phyloP scores from a whole-genome alignment of 2,797 vertebrate species.

The Chiloscyllium punctatum region DNA sequence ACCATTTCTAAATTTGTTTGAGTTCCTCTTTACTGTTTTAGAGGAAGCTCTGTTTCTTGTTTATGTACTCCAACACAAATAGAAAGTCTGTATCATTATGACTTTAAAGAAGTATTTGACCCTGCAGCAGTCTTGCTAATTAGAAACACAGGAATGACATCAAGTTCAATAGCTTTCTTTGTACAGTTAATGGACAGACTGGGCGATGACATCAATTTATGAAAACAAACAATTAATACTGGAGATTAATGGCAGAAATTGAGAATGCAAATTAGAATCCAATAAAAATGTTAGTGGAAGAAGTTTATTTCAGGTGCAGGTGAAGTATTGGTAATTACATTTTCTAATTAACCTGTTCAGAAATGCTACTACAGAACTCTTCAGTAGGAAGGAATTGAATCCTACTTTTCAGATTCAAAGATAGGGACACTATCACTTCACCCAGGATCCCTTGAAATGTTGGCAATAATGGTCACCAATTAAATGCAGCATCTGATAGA shows the following conservation, averaged over 20 bases:
- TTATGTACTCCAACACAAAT: not conserved
- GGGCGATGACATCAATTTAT: not conserved
- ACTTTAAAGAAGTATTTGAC: not conserved
- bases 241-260: not conserved
- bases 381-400: too few species aligned
- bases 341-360: too few species aligned
- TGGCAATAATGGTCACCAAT: not conserved
- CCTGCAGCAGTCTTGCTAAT: not conserved
- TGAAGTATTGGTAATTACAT: too few species aligned
- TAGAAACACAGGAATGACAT: not conserved
- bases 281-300: not conserved
- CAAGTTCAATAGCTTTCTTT: not conserved
- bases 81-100: not conserved
- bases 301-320: not conserved
- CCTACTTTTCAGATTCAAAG: too few species aligned
- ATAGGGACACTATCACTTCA: too few species aligned
- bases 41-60: conserved; percentile 3
- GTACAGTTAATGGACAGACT: not conserved
- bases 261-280: not conserved
- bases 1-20: not conserved
- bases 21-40: not conserved
- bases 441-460: too few species aligned
- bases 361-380: too few species aligned
- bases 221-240: not conserved
- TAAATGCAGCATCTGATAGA: not conserved